Conservation (phyloP, 2,797 vertebrate genomes). For the Hybognathus amarus region DNA sequence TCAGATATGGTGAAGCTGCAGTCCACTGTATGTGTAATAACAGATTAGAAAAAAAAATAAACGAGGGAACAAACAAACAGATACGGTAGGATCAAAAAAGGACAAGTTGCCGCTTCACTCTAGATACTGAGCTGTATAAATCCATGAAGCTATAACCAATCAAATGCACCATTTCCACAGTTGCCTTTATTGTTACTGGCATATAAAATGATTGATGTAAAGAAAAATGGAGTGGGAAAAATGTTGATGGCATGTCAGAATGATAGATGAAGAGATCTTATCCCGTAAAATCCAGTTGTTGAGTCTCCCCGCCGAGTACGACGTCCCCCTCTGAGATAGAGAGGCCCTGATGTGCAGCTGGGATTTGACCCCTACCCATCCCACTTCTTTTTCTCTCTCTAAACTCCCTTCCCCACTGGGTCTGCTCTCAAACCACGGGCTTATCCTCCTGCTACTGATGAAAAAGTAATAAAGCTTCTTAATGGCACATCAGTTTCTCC, state of each 20-base stretch:
- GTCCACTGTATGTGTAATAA: background rate
- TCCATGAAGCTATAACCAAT: constrained; percentile 32
- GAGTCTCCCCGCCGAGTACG: constrained; percentile 28
- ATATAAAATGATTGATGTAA: constrained; percentile 47
- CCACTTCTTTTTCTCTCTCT: constrained; percentile 48
- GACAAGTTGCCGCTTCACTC: background rate
- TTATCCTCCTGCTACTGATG: constrained; percentile 76
- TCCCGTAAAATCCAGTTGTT: constrained; percentile 60
- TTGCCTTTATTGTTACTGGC: constrained; percentile 40
- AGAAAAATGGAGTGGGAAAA: constrained; percentile 45
- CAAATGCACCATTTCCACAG: constrained; percentile 38
- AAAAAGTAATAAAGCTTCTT: constrained; percentile 82
- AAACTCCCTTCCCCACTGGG: constrained; percentile 52
- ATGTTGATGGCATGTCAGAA: constrained; percentile 45
- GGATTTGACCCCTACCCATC: constrained; percentile 45
- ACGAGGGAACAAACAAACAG: background rate
- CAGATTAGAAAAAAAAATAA: constrained; percentile 20
- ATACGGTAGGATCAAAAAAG: background rate
- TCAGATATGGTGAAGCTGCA: background rate
- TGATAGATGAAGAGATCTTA: constrained; percentile 43
- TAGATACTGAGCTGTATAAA: background rate
- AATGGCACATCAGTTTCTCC: constrained; percentile 74
- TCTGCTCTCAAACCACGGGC: constrained; percentile 57
- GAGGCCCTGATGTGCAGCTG: constrained; percentile 56
- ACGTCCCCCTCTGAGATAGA: constrained; percentile 50